Evolutionary conservation across 2,888 invertebrate species (phyloP), one percentile per base, ranked within the genome.

Genomic region (Zele albiditarsus): DNA sequence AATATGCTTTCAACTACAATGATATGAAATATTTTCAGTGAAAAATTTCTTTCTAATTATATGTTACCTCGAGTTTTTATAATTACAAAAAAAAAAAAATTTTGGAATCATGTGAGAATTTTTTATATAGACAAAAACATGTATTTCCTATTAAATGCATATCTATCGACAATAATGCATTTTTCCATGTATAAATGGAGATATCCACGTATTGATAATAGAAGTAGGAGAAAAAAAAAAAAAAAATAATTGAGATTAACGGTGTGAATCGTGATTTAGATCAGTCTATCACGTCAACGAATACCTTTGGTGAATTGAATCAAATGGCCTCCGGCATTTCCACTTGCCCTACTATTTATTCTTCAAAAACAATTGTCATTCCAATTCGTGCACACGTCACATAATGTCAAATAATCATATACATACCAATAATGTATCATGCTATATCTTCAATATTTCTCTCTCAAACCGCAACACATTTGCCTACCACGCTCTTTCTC

Each of bases 231-330:
- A 12, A 12, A 8, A 8, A 12, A 12, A 8, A 8, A 53, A 8
- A 53, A 20, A 53, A 20, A 20, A 53, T 6, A 6, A 3, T 53
- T 8, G 10, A 23, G 23, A 20, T 53, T 20, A 23, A 8, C 53
- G 8, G 6, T 20, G 49, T 10, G 10, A 62, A 31, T 53, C 46
- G 62, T 71, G 63, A 71, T 69, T 69, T 31, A 38, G 53, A 42
- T 53, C 20, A 62, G 14, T 49, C 31, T 58, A 72, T 72, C 73
- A 78, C 71, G 74, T n/a, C 28, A 63, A 66, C 3, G 23, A 58
- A 70, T 38, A 46, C 23, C 16, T 27, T 14, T 28, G 60, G 25
- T 14, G 12, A 28, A 60, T 60, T 20, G 23, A 62, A 31, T 62
- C 49, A 65, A 71, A 71, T 49, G 33, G 63, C 71, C 49, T 49